A percentile compares a stretch with the other conserved stretches of the same genome.
These are phyloP conservation scores for Camponotus floridanus DNA, from an alignment of 1,140 invertebrate species.

Conservation along the genomic window DNA sequence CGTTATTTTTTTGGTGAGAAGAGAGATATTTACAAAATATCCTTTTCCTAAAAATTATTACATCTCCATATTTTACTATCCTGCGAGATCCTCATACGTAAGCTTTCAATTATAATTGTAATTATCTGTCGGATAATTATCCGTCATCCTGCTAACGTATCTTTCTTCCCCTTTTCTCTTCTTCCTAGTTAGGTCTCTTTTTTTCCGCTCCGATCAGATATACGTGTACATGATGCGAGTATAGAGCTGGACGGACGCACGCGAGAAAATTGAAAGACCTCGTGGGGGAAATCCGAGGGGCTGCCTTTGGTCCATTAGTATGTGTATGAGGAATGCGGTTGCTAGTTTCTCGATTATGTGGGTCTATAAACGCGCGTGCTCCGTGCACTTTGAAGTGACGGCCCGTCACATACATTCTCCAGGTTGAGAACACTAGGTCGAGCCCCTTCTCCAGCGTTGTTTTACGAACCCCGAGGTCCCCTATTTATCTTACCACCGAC, in stretches of 20 bases:
- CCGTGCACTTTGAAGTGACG: constrained; percentile 17
- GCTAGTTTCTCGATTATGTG: constrained; percentile 81
- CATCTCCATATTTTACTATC: too few species aligned
- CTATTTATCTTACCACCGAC: constrained; percentile 73
- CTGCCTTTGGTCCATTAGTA: constrained; percentile 55
- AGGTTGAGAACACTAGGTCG: constrained; percentile 81
- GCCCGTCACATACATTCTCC: constrained; percentile 78
- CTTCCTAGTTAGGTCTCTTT: constrained; percentile 16
- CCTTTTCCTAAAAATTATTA: too few species aligned
- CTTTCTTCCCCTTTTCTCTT: neutral
- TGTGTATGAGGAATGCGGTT: constrained; percentile 79
- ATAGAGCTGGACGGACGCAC: constrained; percentile 28
- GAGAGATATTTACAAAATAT: too few species aligned
- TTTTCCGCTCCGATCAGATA: constrained; percentile 22
- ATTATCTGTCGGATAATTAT: neutral
- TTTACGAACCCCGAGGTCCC: constrained; percentile 72
- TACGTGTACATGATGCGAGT: neutral
- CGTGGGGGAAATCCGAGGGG: constrained; percentile 10
- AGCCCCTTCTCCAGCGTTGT: constrained; percentile 31
- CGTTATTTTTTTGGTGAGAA: too few species aligned
- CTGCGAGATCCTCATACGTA: too few species aligned
- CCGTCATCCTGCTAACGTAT: neutral
- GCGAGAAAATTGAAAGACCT: constrained; percentile 49
- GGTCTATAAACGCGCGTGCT: constrained; percentile 71
- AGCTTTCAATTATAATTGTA: too few species aligned